These are phyloP conservation scores for Atherinomorus stipes DNA, from an alignment of 2,113 vertebrate genomes.

Conservation along the genomic window DNA sequence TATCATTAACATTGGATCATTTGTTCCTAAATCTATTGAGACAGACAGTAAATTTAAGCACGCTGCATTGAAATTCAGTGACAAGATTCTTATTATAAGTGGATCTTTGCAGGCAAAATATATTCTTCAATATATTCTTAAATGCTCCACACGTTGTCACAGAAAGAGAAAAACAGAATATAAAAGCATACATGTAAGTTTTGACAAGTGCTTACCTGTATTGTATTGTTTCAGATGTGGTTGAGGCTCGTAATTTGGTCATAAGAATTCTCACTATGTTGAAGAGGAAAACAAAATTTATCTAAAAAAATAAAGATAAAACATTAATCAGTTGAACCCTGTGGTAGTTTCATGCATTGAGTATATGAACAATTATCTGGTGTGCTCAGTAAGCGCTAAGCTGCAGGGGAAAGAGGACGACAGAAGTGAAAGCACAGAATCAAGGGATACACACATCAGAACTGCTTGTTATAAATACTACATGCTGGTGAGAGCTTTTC, in stretches of 20 bases:
- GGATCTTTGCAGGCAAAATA: background rate
- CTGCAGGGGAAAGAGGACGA: conserved; percentile 6
- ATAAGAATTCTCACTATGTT: conserved; percentile 98
- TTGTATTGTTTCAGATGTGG: conserved; percentile 97
- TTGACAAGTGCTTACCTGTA: conserved; percentile 87
- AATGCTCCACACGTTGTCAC: background rate
- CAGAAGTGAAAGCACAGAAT: conserved; percentile 17
- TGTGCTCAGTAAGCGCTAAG: conserved; percentile 22
- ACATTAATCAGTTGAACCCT: conserved; percentile 8
- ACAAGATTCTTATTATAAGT: background rate
- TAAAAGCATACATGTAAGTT: background rate
- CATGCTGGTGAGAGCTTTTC: conserved; percentile 6
- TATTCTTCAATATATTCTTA: background rate
- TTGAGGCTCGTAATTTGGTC: conserved; percentile 97
- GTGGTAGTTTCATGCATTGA: background rate
- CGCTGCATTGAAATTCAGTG: conserved; percentile 13
- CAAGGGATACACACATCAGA: conserved; percentile 5
- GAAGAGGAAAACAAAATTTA: conserved; percentile 98
- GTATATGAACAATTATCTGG: conserved; percentile 17
- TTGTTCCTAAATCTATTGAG: no score
- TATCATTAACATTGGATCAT: no score
- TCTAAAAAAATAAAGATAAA: conserved; percentile 79
- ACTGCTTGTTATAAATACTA: background rate
- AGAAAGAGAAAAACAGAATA: background rate
- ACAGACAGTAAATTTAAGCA: background rate